phyloP scores from a whole-genome alignment of 1,140 invertebrate species.

The Hirudo medicinalis region DNA sequence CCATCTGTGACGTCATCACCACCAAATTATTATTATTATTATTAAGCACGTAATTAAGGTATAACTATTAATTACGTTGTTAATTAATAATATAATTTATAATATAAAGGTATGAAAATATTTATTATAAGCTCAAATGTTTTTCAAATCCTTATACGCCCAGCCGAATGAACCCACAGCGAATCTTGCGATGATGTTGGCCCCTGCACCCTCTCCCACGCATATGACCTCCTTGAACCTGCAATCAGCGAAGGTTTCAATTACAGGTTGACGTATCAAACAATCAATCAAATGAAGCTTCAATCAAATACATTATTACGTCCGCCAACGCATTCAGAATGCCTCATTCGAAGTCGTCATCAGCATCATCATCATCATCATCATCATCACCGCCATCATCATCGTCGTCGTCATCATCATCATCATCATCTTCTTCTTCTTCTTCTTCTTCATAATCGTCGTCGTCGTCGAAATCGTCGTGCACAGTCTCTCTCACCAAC shows the following conservation, averaged over 20 bases:
- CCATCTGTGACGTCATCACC: slow-evolving; percentile 40
- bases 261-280: slow-evolving; percentile 10
- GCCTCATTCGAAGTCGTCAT: not conserved
- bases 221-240: slow-evolving; percentile 55
- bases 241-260: slow-evolving; percentile 21
- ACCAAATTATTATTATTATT: not conserved
- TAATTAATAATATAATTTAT: not conserved
- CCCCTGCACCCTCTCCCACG: slow-evolving; percentile 74
- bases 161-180: slow-evolving; percentile 43
- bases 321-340: too few species aligned
- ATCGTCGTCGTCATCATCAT: too few species aligned
- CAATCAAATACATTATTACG: slow-evolving; percentile 6
- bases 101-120: not conserved
- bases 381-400: too few species aligned
- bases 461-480: too few species aligned
- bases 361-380: too few species aligned
- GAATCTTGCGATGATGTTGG: slow-evolving; percentile 71
- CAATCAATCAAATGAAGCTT: slow-evolving; percentile 1
- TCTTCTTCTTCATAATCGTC: too few species aligned
- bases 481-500: too few species aligned
- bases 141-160: too few species aligned
- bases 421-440: too few species aligned
- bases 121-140: too few species aligned
- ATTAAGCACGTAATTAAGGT: not conserved
- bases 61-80: not conserved